These are phyloP conservation scores for Noturus placidus DNA, from an alignment of 2,113 vertebrate genomes.

Conservation along the genomic window DNA sequence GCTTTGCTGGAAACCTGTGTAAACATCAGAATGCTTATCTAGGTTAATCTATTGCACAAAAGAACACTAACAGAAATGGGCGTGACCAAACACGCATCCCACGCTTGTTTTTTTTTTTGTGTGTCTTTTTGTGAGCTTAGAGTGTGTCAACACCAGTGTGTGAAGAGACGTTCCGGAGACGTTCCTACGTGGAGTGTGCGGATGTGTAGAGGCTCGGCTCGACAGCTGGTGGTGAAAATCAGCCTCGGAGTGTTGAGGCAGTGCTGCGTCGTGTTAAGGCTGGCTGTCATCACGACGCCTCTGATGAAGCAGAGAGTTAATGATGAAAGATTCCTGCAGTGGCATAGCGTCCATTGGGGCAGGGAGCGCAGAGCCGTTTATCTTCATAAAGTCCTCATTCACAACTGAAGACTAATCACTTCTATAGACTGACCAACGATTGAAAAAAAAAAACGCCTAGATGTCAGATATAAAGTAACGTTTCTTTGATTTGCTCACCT, in stretches of 20 bases:
- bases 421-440: background rate
- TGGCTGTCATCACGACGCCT: constrained; percentile 22
- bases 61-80: constrained; percentile 16
- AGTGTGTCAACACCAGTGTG: background rate
- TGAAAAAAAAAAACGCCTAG: background rate
- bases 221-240: constrained; percentile 5
- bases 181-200: background rate
- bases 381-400: background rate
- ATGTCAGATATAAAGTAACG: background rate
- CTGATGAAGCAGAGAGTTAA: background rate
- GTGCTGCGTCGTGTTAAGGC: constrained; percentile 9
- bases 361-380: background rate
- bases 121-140: constrained; percentile 14
- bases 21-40: constrained; percentile 4
- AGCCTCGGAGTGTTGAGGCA: background rate
- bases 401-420: background rate
- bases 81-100: background rate
- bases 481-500: background rate
- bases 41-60: constrained; percentile 7
- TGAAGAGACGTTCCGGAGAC: constrained; percentile 11
- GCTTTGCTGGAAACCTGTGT: background rate
- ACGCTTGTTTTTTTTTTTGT: background rate
- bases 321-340: constrained; percentile 3
- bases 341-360: background rate
- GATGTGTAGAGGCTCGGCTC: background rate